Evolutionary conservation across 2,113 vertebrate genomes (phyloP), one percentile per base, ranked within the genome.

Genomic region (Oryctolagus cuniculus): DNA sequence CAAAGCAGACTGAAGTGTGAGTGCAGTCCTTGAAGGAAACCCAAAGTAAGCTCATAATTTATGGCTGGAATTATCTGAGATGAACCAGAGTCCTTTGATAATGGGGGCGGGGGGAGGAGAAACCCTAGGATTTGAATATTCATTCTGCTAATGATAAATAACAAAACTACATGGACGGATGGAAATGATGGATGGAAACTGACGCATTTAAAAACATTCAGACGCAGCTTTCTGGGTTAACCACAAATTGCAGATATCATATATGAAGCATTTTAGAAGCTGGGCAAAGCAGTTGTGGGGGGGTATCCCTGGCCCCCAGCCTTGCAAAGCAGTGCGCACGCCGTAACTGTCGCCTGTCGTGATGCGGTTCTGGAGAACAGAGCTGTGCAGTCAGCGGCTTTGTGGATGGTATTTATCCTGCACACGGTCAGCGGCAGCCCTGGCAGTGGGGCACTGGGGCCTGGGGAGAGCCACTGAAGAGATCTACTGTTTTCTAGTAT

Each of bases 51-150:
- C 19, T 38, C 27, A 36, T 10, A 80, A 25, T 61, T 87, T 64
- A 63, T 36, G 12, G 19, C 73, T 85, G 21, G 63, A 66, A 61
- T 91, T 91, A 31, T 89, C 64, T 83, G 34, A 93, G 44, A 58
- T 61, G 70, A 93, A 85, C 25, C 38, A 16, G 55, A 75, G 12
- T 78, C 8, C 36, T 75, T 72, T 74, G 58, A 19, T 69, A 63
- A 38, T 29, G 27, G 74, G 67, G 51, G 66, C 63, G 69, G 51
- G 34, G 34, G 27, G 74, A 69, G 51, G 77, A 77, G 78, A 58
- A 51, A 15, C 61, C 13, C 22, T 69, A 38, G 34, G 80, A 69
- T 72, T 77, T 77, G 51, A 88, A 96, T 87, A 88, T 85, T 84
- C 84, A 81, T 90, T 72, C 94, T 21, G 66, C 31, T 51, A 69